phyloP scores from a whole-genome alignment of 2,888 invertebrate species.

The Caenorhabditis uteleia region DNA sequence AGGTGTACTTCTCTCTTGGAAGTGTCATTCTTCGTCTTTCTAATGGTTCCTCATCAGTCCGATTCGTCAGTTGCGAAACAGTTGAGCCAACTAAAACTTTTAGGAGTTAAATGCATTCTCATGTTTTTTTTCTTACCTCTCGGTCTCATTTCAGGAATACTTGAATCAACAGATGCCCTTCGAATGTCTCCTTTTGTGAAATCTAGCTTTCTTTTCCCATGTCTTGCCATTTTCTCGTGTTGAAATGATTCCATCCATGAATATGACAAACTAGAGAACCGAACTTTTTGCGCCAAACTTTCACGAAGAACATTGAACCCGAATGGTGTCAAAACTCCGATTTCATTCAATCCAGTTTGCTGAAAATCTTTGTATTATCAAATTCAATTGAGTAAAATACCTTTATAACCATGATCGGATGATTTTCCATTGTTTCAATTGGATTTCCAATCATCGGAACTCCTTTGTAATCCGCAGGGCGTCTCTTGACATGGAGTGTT shows the following conservation, averaged over 20 bases:
- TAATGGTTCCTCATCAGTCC: constrained; percentile 14
- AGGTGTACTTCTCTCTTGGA: constrained; percentile 8
- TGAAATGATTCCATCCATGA: constrained; percentile 12
- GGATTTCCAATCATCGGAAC: constrained; percentile 15
- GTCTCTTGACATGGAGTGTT: constrained; percentile 11
- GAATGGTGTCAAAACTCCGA: constrained; percentile 24
- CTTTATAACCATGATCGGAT: constrained; percentile 5
- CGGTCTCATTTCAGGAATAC: constrained; percentile 2
- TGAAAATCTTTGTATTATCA: constrained; percentile 4
- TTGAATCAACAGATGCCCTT: constrained; percentile 7
- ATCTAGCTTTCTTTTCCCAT: not conserved
- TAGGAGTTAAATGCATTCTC: not conserved
- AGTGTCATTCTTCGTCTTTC: constrained; percentile 19
- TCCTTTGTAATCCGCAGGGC: not conserved
- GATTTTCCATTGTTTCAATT: constrained; percentile 10
- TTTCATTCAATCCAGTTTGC: constrained; percentile 34
- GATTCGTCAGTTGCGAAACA: constrained; percentile 5
- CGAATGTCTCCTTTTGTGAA: constrained; percentile 1
- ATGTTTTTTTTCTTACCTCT: not conserved
- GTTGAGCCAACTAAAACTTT: constrained; percentile 12
- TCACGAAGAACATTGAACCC: constrained; percentile 25
- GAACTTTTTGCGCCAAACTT: not conserved
- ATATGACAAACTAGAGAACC: constrained; percentile 4
- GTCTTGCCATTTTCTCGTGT: not conserved
- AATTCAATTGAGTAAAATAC: not conserved